Conservation (phyloP, 1,140 invertebrate species). For the Tribolium madens region DNA sequence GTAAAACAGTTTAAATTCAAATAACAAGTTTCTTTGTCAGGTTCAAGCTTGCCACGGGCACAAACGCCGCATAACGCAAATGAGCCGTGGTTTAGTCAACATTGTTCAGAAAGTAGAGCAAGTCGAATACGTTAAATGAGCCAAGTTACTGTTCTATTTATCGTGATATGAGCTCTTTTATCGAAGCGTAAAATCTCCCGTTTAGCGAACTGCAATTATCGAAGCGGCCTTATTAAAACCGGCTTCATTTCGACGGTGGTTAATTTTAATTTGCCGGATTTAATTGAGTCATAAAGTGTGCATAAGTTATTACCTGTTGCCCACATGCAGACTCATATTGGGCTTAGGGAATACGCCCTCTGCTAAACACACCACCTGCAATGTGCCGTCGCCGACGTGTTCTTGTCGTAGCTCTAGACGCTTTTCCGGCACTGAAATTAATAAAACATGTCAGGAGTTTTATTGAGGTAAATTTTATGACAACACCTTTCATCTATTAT, state of each 20-base stretch:
- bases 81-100: conserved; percentile 1
- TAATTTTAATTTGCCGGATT: conserved; percentile 23
- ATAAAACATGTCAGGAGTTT: conserved; percentile 20
- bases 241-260: conserved; percentile 5
- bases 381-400: conserved; percentile 64
- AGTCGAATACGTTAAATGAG: conserved; percentile 14
- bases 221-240: conserved; percentile 25
- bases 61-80: too few relatives aligned
- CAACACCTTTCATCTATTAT: not conserved
- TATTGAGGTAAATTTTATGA: not conserved
- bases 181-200: conserved; percentile 11
- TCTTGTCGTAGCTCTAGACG: conserved; percentile 68
- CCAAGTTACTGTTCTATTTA: conserved; percentile 20
- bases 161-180: conserved; percentile 27
- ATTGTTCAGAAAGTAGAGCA: conserved; percentile 6
- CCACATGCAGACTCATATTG: conserved; percentile 67
- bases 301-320: conserved; percentile 65
- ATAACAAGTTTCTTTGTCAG: conserved; percentile 9
- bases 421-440: conserved; percentile 68
- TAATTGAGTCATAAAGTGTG: conserved; percentile 33
- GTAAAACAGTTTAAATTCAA: too few relatives aligned
- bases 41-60: not conserved
- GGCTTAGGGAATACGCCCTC: conserved; percentile 70
- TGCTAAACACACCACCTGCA: conserved; percentile 70
- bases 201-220: conserved; percentile 23